Percentiles rank a stretch among this genome's conserved stretches.
These are phyloP conservation scores for Parnassius smintheus DNA, from an alignment of 2,888 invertebrate genomes.

Conservation along the genomic window DNA sequence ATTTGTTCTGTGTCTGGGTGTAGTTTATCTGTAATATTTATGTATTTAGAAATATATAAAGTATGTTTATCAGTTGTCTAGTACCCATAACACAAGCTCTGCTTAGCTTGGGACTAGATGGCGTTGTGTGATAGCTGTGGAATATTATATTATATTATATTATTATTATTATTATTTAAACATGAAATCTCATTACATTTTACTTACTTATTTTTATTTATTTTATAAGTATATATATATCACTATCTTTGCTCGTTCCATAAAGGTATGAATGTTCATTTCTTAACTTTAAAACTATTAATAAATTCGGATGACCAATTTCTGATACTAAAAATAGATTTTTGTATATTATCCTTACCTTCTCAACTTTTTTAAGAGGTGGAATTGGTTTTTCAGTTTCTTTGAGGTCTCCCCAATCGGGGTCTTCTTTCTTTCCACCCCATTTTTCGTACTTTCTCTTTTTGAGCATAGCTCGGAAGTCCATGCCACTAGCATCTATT, in stretches of 20 bases:
- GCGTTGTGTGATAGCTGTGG: too few species aligned
- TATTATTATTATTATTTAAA: too few species aligned
- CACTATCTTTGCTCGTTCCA: not conserved
- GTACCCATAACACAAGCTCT: too few species aligned
- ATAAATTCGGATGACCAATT: slow-evolving; percentile 1
- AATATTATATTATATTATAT: too few species aligned
- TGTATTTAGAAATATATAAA: too few species aligned
- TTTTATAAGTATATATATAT: slow-evolving; percentile 40
- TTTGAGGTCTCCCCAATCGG: slow-evolving; percentile 96
- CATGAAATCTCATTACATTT: slow-evolving; percentile 1
- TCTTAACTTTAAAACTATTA: too few species aligned
- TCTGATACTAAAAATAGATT: slow-evolving; percentile 7
- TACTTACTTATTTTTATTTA: slow-evolving; percentile 13
- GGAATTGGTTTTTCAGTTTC: slow-evolving; percentile 93
- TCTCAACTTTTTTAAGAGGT: slow-evolving; percentile 95
- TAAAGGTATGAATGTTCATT: too few species aligned
- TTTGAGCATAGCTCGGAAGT: slow-evolving; percentile 98
- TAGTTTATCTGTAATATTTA: too few species aligned
- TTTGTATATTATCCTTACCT: slow-evolving; percentile 83
- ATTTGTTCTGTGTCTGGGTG: too few species aligned
- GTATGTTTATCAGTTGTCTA: too few species aligned
- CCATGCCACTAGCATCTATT: slow-evolving; percentile 97
- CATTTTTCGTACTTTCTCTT: slow-evolving; percentile 97
- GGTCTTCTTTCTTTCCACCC: slow-evolving; percentile 94
- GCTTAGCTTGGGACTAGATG: too few species aligned